phyloP scores from a whole-genome alignment of 2,113 vertebrate species.

The Eupsittula cactorum region DNA sequence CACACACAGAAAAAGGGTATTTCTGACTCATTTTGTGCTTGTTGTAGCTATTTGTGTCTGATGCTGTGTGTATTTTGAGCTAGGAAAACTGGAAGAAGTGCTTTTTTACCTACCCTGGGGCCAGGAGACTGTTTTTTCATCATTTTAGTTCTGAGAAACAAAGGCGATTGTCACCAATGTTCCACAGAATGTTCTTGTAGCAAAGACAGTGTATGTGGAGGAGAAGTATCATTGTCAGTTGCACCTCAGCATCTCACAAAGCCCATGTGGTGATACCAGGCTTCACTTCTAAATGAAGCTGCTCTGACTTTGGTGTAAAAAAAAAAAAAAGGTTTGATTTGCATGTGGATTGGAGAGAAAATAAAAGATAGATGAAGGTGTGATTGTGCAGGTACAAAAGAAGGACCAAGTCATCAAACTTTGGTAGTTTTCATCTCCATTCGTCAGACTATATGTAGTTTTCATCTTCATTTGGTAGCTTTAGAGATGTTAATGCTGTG shows the following conservation, averaged over 20 bases:
- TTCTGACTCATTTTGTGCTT: not conserved
- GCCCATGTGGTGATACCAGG: not conserved
- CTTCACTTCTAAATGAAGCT: not conserved
- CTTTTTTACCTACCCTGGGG: not conserved
- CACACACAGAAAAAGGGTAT: too few relatives aligned
- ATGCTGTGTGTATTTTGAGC: not conserved
- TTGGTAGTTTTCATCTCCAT: not conserved
- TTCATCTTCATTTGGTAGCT: not conserved
- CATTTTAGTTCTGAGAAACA: not conserved
- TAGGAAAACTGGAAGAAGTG: not conserved
- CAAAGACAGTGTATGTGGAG: not conserved
- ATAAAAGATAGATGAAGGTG: not conserved
- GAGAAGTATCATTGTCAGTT: not conserved
- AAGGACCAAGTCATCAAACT: not conserved
- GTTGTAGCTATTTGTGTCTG: not conserved
- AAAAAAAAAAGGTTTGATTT: not conserved
- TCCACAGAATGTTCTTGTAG: not conserved
- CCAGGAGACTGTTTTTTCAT: not conserved
- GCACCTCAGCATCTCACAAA: not conserved
- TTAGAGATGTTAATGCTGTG: not conserved
- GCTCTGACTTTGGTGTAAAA: not conserved
- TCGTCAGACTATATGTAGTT: not conserved
- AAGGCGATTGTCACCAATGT: not conserved
- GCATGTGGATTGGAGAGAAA: not conserved
- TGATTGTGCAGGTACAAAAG: not conserved